Conservation (phyloP, 1,140 invertebrate species). For the Bombus soroeensis region DNA sequence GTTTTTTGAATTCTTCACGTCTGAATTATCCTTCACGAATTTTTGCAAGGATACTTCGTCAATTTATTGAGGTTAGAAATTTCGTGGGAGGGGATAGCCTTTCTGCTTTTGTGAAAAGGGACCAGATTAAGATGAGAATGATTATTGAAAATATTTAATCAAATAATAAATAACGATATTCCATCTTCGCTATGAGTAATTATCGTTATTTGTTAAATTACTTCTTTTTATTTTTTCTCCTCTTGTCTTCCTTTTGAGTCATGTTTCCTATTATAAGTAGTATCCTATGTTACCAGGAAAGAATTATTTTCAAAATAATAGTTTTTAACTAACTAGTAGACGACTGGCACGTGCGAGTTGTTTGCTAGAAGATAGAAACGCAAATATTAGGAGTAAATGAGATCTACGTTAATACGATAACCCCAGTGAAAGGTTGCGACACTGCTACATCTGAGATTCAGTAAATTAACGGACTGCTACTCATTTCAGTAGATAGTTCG, state of each 20-base stretch:
- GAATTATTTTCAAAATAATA: not conserved
- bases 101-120: not conserved
- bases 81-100: not conserved
- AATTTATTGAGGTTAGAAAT: not conserved
- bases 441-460: not conserved
- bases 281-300: not conserved
- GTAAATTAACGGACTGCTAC: slow-evolving; percentile 17
- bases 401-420: slow-evolving; percentile 12
- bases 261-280: too few species aligned
- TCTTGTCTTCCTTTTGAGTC: not conserved
- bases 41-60: not conserved
- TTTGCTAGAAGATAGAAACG: not conserved
- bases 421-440: slow-evolving; percentile 36
- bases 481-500: not conserved
- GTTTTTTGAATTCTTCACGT: not conserved
- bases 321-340: not conserved
- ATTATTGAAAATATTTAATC: too few species aligned
- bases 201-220: too few species aligned
- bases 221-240: too few species aligned
- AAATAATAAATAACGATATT: too few species aligned
- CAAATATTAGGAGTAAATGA: not conserved
- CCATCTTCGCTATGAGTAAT: too few species aligned
- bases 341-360: too few species aligned
- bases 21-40: not conserved
- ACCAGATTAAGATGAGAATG: too few species aligned